phyloP scores from a whole-genome alignment of 2,888 invertebrate genomes.

The Stenichneumon culpator region DNA sequence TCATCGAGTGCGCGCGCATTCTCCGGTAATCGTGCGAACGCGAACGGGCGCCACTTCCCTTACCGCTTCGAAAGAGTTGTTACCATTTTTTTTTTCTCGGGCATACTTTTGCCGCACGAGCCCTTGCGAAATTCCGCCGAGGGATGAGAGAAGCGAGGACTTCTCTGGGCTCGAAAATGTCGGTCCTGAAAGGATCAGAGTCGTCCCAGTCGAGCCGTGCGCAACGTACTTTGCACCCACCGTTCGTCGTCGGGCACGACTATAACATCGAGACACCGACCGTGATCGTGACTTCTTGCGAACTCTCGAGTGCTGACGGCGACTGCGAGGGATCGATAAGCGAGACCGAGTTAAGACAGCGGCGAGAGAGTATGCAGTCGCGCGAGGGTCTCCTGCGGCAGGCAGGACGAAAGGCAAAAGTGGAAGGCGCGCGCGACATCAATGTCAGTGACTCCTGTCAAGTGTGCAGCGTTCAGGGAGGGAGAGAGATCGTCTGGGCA shows the following conservation, averaged over 20 bases:
- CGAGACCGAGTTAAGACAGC: not conserved
- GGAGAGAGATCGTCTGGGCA: constrained; percentile 26
- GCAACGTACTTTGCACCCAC: constrained; percentile 1
- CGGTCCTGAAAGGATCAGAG: constrained; percentile 56
- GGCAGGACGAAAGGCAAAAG: constrained; percentile 4
- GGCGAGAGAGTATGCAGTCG: not conserved
- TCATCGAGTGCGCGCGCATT: constrained; percentile 69
- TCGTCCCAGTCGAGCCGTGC: constrained; percentile 24
- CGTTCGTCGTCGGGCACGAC: not conserved
- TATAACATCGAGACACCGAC: constrained; percentile 26
- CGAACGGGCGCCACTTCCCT: constrained; percentile 68
- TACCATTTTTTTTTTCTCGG: not conserved
- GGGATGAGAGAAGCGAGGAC: constrained; percentile 4
- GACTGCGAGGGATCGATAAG: constrained; percentile 32
- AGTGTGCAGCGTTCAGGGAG: not conserved
- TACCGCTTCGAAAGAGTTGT: constrained; percentile 35
- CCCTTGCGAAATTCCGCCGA: not conserved
- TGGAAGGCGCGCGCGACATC: constrained; percentile 15
- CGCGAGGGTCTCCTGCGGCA: not conserved
- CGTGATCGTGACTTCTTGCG: constrained; percentile 61
- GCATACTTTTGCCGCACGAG: not conserved
- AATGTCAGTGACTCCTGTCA: constrained; percentile 48
- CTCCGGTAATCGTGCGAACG: constrained; percentile 74
- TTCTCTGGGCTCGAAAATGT: constrained; percentile 2
- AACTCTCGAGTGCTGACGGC: constrained; percentile 47